These are phyloP conservation scores for Lochmaea capreae DNA, from an alignment of 2,888 invertebrate genomes.

Conservation along the genomic window DNA sequence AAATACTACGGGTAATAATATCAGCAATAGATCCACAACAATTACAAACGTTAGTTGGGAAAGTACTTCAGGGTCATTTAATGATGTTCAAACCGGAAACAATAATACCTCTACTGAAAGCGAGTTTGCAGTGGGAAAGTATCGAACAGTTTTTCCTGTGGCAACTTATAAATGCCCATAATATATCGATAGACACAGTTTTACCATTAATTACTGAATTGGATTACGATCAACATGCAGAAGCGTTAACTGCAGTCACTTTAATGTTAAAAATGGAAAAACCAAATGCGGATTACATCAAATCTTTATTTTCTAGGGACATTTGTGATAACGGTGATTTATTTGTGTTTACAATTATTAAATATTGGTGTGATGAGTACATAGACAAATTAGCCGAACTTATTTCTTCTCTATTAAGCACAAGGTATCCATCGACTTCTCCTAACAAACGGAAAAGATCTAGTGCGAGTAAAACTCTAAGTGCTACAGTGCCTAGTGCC, in stretches of 20 bases:
- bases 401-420: constrained; percentile 81
- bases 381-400: constrained; percentile 90
- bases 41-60: constrained; percentile 90
- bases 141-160: constrained; percentile 97
- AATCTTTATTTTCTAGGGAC: constrained; percentile 79
- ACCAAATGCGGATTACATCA: constrained; percentile 86
- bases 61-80: constrained; percentile 77
- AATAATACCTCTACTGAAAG: constrained; percentile 79
- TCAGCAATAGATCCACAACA: constrained; percentile 91
- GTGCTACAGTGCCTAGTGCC: constrained; percentile 79
- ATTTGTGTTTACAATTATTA: constrained; percentile 90
- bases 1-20: constrained; percentile 89
- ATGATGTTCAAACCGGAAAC: constrained; percentile 86
- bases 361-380: constrained; percentile 94
- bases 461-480: constrained; percentile 76
- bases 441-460: constrained; percentile 92
- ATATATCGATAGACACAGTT: constrained; percentile 91
- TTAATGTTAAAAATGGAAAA: constrained; percentile 92
- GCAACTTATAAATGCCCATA: constrained; percentile 95
- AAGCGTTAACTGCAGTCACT: constrained; percentile 91
- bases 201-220: constrained; percentile 83
- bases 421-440: constrained; percentile 86
- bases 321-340: constrained; percentile 74
- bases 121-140: constrained; percentile 95
- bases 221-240: constrained; percentile 87